A percentile compares a stretch with the other conserved stretches of the same genome.
Conservation (phyloP, 1,140 invertebrate species). For the Archivesica marissinica region DNA sequence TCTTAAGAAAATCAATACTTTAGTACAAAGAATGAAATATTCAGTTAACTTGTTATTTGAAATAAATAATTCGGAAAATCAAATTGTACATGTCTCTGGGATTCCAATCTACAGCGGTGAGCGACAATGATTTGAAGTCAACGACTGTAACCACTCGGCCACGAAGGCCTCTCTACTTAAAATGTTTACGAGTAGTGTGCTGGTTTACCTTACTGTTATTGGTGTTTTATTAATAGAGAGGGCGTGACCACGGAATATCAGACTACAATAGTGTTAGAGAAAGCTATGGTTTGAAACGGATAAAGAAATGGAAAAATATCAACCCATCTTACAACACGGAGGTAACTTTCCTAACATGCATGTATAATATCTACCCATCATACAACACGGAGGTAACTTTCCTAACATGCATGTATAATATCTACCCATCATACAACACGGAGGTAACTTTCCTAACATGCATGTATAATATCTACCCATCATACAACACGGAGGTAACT, state of each 20-base stretch:
- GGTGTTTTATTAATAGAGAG: no score
- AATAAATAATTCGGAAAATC: no score
- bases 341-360: conserved; percentile 28
- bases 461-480: conserved; percentile 18
- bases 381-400: conserved; percentile 48
- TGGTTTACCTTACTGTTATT: no score
- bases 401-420: not conserved
- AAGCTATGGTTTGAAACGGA: conserved; percentile 83
- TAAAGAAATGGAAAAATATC: not conserved
- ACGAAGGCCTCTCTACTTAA: no score
- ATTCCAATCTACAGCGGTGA: no score
- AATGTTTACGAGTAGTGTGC: no score
- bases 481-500: conserved; percentile 46
- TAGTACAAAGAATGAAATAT: no score
- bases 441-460: conserved; percentile 26
- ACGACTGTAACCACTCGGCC: no score
- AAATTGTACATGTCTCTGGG: no score
- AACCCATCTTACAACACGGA: conserved; percentile 36
- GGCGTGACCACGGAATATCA: conserved; percentile 96
- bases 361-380: conserved; percentile 8
- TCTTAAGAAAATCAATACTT: no score
- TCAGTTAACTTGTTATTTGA: no score
- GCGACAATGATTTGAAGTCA: no score
- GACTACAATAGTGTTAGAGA: conserved; percentile 96
- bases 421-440: conserved; percentile 36